Evolutionary conservation across 1,140 invertebrate species (phyloP), one percentile per base, ranked within the genome.

Genomic region (Ceratina australensis): DNA sequence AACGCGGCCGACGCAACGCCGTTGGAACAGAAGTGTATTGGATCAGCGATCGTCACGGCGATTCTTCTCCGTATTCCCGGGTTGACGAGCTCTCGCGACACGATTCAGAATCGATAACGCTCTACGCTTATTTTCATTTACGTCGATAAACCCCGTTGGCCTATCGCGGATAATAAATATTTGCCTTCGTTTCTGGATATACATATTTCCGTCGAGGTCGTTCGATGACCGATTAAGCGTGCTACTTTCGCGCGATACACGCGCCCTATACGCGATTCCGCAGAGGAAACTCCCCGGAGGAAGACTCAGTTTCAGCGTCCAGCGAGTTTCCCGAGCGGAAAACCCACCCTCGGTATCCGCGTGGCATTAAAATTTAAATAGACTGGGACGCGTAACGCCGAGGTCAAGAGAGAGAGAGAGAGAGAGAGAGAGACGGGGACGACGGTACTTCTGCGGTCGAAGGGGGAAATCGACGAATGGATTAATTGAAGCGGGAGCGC

Each of bases 191-290:
- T 54, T 79, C 20, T 22, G 68, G 16, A 42, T 42, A 10, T 42
- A 42, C 33, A 59, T 72, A 54, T 56, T 49, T 7, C 49, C 7
- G 24, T n/a, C 47, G 26, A 59, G 61, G 54, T 74, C 72, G 77
- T 79, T 79, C 78, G 56, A 79, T 75, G 72, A 79, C 78, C 72
- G 56, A 74, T 66, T 22, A 49, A 24, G 47, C 18, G 10, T 22
- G 18, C 16, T 42, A 42, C 33, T 42, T 47, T 33, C 3, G 12
- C 26, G 16, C 20, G 42, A 73, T 65, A 52, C 13, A n/a, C 18
- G 1, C 10, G 50, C 20, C 5, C 3, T 52, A 52, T 15, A 52
- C 18, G 18, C 50, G 33, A 42, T 42, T 10, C 33, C 33, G 33
- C 5, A 42, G 10, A 10, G 33, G 33, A 42, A 42, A 42, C 33